Evolutionary conservation across 2,113 vertebrate species (phyloP), one percentile per base, ranked within the genome.

Genomic region (Corydoras sp.): DNA sequence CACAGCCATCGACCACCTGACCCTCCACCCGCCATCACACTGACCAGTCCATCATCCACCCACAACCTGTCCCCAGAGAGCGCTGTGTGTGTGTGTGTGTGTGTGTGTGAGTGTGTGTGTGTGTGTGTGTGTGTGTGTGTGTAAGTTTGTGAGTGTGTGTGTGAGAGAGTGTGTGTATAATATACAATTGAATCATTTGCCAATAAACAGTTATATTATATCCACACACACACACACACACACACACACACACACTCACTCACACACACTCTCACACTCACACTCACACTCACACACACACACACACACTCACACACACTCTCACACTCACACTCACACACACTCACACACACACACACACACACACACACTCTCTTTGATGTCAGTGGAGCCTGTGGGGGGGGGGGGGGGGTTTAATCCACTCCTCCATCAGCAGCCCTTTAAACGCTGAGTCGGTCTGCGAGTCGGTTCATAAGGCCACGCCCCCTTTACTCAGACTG

Each of bases 21-120:
- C 59, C 74, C 71, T 55, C 58, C 50, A 59, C 48, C 59, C 72
- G 74, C 60, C n/a, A n/a, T n/a, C 68, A 75, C 56, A 62, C 68
- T 67, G 59, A 79, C 74, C 71, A 61, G n/a, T n/a, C n/a, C n/a
- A 79, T 76, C 13, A 11, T 58, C 30, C 58, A 58, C 18, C 61
- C 66, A 62, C 65, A 72, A 79, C 69, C 31, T 68, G 74, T 58
- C 74, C 54, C 77, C 48, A 8, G 77, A 76, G 65, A 62, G 32
- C 32, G 32, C 32, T 43, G 58, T 43, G 32, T 68, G 31, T 56
- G 58, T 50, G 60, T 29, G 32, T 58, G 43, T 30, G 55, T 71
- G 31, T 48, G 18, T 73, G 13, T 69, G 54, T 50, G 64, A 48
- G 43, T 18, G 56, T n/a, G n/a, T n/a, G n/a, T n/a, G n/a, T n/a